Percentiles rank a stretch among this genome's conserved stretches.
Conservation (phyloP, 2,113 vertebrate species). For the Rafetus swinhoei region DNA sequence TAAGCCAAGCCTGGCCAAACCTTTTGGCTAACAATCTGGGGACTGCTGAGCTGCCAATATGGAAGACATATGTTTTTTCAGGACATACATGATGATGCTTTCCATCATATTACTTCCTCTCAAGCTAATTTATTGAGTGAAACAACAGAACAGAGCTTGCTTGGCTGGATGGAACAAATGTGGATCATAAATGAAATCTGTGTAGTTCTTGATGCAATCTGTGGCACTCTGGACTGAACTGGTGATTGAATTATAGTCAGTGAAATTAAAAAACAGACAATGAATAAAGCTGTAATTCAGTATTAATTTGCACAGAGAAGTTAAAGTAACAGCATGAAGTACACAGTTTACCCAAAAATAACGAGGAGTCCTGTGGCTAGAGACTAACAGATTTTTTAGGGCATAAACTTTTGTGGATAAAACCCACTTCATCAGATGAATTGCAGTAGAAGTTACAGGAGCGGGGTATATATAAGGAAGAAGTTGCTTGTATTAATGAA, state of each 20-base stretch:
- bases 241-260: not conserved
- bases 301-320: not conserved
- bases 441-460: too few species aligned
- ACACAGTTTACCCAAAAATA: not conserved
- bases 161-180: slow-evolving; percentile 31
- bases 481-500: too few species aligned
- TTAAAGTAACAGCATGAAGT: too few species aligned
- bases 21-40: slow-evolving; percentile 57
- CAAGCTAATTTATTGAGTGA: slow-evolving; percentile 60
- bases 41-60: slow-evolving; percentile 55
- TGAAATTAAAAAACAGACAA: not conserved
- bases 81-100: slow-evolving; percentile 63
- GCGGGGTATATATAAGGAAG: too few species aligned
- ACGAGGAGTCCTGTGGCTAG: too few species aligned
- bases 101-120: slow-evolving; percentile 62
- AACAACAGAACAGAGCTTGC: slow-evolving; percentile 35
- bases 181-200: slow-evolving; percentile 47
- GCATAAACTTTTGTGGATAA: too few species aligned
- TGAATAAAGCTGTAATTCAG: not conserved
- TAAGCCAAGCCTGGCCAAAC: slow-evolving; percentile 54
- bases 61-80: slow-evolving; percentile 71
- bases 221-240: not conserved
- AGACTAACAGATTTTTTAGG: too few species aligned
- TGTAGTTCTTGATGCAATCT: slow-evolving; percentile 19
- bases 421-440: too few species aligned